phyloP scores from a whole-genome alignment of 2,797 vertebrate species.

The Sitta carolinensis region DNA sequence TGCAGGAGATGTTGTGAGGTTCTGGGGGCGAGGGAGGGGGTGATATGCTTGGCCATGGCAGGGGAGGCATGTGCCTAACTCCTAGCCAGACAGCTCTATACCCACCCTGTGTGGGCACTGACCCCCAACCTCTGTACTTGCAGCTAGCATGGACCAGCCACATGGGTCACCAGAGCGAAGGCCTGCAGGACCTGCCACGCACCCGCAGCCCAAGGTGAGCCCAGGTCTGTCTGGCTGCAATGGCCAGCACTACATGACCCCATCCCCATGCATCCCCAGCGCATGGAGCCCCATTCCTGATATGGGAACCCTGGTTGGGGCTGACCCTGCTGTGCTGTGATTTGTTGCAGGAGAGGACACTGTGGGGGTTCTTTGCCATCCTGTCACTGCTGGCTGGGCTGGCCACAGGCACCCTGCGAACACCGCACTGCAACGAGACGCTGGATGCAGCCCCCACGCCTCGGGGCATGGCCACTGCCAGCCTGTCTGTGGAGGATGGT shows the following conservation, averaged over 20 bases:
- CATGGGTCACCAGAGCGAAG: conserved; percentile 37
- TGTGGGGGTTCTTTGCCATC: conserved; percentile 61
- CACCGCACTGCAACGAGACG: conserved; percentile 17
- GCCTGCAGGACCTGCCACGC: neutral
- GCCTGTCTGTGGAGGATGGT: neutral
- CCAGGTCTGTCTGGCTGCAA: neutral
- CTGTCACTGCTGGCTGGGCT: conserved; percentile 64
- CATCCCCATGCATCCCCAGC: neutral
- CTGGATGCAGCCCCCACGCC: neutral
- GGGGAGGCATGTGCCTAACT: neutral
- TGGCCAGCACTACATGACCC: neutral
- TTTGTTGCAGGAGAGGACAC: conserved; percentile 39
- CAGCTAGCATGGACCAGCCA: conserved; percentile 68
- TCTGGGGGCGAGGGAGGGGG: accelerated
- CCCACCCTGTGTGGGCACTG: neutral
- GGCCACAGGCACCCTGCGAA: conserved; percentile 31
- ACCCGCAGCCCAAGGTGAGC: conserved; percentile 53
- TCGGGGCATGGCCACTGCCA: neutral
- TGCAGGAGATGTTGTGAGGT: neutral
- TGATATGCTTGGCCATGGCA: neutral
- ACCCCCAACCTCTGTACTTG: conserved; percentile 21
- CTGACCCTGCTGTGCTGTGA: neutral
- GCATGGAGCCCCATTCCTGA: neutral
- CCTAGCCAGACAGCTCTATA: accelerated
- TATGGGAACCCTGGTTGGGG: accelerated